Conservation (phyloP, 2,797 vertebrate genomes). For the Poeciliopsis presidionis region DNA sequence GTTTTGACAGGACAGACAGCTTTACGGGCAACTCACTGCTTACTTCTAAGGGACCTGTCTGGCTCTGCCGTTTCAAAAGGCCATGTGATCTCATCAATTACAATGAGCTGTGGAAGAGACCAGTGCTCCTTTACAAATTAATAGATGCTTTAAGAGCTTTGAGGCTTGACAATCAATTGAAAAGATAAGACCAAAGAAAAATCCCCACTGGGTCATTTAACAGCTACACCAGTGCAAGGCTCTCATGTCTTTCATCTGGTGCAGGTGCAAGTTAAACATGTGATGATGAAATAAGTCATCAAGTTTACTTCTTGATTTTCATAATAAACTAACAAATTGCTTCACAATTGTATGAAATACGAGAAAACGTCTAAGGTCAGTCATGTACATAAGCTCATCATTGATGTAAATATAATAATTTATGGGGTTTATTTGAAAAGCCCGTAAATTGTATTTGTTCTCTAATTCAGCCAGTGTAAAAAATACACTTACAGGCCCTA, state of each 20-base stretch:
- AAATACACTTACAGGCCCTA: not conserved
- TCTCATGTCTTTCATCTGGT: conserved; percentile 4
- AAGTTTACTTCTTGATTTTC: not conserved
- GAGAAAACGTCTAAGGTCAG: not conserved
- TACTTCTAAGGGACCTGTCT: conserved; percentile 35
- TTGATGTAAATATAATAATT: not conserved
- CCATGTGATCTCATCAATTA: conserved; percentile 74
- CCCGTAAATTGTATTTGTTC: not conserved
- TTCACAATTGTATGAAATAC: not conserved
- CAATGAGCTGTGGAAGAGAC: conserved; percentile 57
- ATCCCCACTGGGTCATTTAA: conserved; percentile 42
- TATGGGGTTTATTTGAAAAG: not conserved
- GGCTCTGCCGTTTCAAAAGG: conserved; percentile 56
- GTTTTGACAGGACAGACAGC: conserved; percentile 19
- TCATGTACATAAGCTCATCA: not conserved
- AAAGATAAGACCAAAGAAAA: conserved; percentile 44
- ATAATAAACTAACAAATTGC: not conserved
- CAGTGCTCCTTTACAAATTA: conserved; percentile 57
- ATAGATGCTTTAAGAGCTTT: conserved; percentile 61
- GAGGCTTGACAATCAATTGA: conserved; percentile 60
- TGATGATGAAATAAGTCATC: not conserved
- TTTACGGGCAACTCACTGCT: conserved; percentile 14
- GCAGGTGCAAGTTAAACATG: not conserved
- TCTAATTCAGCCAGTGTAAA: not conserved
- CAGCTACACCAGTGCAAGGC: not conserved